Conservation (phyloP, 2,113 vertebrate genomes). For the Circaetus gallicus region DNA sequence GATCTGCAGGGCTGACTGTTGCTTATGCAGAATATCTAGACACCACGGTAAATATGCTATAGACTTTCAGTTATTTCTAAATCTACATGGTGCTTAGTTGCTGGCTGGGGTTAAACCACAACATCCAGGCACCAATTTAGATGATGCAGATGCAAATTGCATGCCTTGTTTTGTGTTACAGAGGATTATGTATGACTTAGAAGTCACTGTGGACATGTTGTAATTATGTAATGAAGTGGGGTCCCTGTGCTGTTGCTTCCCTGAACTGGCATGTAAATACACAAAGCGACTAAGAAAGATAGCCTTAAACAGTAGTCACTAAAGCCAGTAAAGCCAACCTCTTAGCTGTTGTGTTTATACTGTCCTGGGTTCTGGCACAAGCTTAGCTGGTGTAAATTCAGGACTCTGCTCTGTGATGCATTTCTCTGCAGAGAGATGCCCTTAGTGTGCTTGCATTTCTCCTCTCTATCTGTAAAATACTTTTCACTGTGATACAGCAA, state of each 20-base stretch:
- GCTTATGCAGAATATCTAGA: not conserved
- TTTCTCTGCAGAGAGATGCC: not conserved
- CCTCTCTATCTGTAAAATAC: not conserved
- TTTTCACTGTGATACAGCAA: not conserved
- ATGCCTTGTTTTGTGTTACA: not conserved
- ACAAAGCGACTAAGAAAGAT: not conserved
- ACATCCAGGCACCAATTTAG: not conserved
- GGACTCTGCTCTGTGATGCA: not conserved
- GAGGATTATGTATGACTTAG: not conserved
- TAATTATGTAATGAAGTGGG: not conserved
- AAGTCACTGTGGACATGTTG: not conserved
- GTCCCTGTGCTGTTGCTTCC: not conserved
- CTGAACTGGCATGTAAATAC: not conserved
- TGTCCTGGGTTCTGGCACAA: not conserved
- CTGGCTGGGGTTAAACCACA: too few species aligned
- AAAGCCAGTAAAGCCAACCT: not conserved
- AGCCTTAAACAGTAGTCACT: not conserved
- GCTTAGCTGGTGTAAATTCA: not conserved
- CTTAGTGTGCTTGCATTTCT: not conserved
- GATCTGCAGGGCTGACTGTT: not conserved
- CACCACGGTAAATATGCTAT: accelerated
- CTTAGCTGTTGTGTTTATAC: not conserved
- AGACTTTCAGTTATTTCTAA: not conserved
- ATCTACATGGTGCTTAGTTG: too few species aligned
- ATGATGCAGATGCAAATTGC: not conserved